Percentiles rank a stretch among this genome's conserved stretches.
These are phyloP conservation scores for Caenorhabditis imperialis DNA, from an alignment of 2,888 invertebrate genomes.

Conservation along the genomic window DNA sequence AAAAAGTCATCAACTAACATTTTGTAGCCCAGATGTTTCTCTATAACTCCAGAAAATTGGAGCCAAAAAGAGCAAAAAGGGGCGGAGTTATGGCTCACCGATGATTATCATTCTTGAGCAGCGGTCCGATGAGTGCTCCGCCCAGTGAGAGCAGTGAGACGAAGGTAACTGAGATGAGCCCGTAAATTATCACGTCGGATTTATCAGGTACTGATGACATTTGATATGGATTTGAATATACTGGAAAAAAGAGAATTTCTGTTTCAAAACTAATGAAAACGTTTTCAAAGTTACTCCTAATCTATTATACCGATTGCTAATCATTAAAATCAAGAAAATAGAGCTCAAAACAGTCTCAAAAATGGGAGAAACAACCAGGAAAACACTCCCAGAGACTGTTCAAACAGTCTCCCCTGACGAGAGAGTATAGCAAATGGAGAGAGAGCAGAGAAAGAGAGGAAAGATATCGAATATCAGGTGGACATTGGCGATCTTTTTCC, in stretches of 20 bases:
- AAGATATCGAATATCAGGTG: conserved; percentile 29
- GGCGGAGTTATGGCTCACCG: conserved; percentile 12
- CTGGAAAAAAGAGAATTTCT: no score
- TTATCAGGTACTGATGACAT: conserved; percentile 4
- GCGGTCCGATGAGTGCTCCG: conserved; percentile 78
- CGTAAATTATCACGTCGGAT: conserved; percentile 70
- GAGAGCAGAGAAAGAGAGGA: background rate
- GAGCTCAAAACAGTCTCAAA: background rate
- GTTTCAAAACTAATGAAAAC: no score
- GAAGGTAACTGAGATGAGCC: conserved; percentile 79
- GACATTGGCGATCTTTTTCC: conserved; percentile 12
- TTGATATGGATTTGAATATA: no score
- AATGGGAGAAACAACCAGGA: background rate
- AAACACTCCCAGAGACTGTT: background rate
- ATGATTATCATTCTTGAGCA: conserved; percentile 57
- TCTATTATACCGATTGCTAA: no score
- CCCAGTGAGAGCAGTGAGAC: conserved; percentile 79
- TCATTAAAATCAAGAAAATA: no score
- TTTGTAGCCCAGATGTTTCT: no score
- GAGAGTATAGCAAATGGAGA: background rate
- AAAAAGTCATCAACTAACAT: no score
- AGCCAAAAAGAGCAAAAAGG: no score
- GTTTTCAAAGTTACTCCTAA: no score
- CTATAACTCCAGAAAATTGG: background rate
- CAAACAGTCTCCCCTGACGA: no score